Evolutionary conservation across 2,113 vertebrate species (phyloP), one percentile per base, ranked within the genome.

Genomic region (Pituophis catenifer): DNA sequence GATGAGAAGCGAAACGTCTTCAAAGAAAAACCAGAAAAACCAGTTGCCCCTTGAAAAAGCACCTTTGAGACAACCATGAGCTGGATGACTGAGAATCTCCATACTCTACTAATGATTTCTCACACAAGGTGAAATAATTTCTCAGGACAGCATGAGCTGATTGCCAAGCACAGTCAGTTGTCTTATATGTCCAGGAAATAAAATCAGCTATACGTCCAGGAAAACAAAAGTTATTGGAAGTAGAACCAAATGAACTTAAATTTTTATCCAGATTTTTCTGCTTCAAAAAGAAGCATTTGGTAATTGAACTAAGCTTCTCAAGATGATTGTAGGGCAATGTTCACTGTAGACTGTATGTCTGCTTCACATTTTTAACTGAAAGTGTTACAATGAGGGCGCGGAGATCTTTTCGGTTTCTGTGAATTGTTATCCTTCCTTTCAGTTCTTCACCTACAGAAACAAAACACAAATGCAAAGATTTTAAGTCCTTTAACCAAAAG

Each of bases 371-470:
- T 90, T 96, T 97, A 90, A 99, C 89, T 0, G 95, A 96, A 33
- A 99, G 96, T 7, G 97, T 98, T 95, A 99, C 97, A 5, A 98
- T 95, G 92, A 99, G 98, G 0, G 99, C 98, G 1, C 99, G 98
- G 0, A 99, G 99, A 95, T 99, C 99, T 95, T 98, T 99, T 91
- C 97, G 98, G 97, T 99, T 99, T 93, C 98, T 99, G 91, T 98
- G 96, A 38, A 99, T 98, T 0, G 92, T 96, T 94, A 99, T 98
- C 94, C 97, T 98, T 55, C 99, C 99, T 91, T 94, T 96, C 89
- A 99, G 97, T 89, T 97, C 95, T 65, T 99, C 98, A 91, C 99
- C 99, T 99, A 96, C 2, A 95, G 92, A 96, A 91, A 91, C 17
- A 95, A 97, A 92, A 50, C 81, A 95, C 24, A 95, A 92, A 59